phyloP scores from a whole-genome alignment of 2,113 vertebrate genomes.

The Tauraco erythrolophus region DNA sequence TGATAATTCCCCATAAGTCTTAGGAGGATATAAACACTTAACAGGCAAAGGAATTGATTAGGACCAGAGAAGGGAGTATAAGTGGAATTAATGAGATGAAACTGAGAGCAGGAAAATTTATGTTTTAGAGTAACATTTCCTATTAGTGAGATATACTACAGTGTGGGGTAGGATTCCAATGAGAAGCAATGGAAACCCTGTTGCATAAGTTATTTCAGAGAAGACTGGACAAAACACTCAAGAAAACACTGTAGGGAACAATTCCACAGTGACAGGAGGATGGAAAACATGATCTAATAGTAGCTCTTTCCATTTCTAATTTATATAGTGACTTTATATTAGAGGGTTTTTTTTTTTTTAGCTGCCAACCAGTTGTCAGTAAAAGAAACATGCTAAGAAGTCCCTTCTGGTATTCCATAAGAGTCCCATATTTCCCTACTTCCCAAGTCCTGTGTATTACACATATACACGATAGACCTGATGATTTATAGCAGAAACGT shows the following conservation, averaged over 20 bases:
- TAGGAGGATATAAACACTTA: conserved; percentile 44
- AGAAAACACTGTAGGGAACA: conserved; percentile 35
- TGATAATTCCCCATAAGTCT: conserved; percentile 45
- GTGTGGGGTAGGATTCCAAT: conserved; percentile 29
- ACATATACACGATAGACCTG: neutral
- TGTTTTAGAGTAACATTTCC: conserved; percentile 32
- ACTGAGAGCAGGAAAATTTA: conserved; percentile 30
- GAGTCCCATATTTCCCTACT: neutral
- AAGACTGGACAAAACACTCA: conserved; percentile 32
- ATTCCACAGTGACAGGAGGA: conserved; percentile 28
- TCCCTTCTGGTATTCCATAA: neutral
- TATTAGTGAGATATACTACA: conserved; percentile 3
- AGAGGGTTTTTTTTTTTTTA: neutral
- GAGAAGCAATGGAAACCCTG: conserved; percentile 31
- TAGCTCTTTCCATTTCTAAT: conserved; percentile 46
- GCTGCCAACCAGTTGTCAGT: neutral
- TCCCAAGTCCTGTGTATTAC: conserved; percentile 3
- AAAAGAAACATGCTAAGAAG: neutral
- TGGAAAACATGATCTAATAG: conserved; percentile 50
- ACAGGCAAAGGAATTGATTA: conserved; percentile 49
- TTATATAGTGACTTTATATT: conserved; percentile 27
- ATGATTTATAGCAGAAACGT: conserved; percentile 32
- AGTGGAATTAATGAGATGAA: conserved; percentile 33
- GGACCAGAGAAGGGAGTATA: neutral
- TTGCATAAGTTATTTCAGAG: conserved; percentile 49